Base-by-base conservation (phyloP, 1,140 invertebrate genomes). In the Cylas formicarius region DNA sequence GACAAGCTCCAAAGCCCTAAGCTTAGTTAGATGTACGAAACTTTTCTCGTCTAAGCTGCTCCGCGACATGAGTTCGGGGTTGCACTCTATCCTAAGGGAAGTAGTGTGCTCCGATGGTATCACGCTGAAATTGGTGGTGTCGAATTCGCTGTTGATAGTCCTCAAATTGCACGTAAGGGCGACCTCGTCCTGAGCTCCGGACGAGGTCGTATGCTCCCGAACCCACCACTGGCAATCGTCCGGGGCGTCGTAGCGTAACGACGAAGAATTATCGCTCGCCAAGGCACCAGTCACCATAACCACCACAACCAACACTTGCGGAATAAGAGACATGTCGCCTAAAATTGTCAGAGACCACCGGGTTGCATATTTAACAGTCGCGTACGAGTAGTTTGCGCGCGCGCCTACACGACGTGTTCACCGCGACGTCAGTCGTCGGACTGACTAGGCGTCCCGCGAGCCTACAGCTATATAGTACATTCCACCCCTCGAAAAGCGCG, bases 111-210 rank as follows among this genome's bases (percentile, higher is more conserved):
- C 87, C 21, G 78, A 78, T 18, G 84, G 84, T 27, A 90, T 83
- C 35, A 86, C 82, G 62, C 83, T 87, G 61, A 91, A 87, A 65
- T 92, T 91, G 7, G 84, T 85, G n/a, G 79, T 81, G 57, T 87
- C 82, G 57, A 84, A 82, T 60, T 86, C 82, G 65, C 82, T 86
- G 66, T 85, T 86, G 58, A 84, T 82, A 22, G 81, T 84, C 26
- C 81, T 66, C 52, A 88, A 73, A 67, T 81, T 80, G 68, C 88
- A 92, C 27, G 77, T 81, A 22, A 91, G 71, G 8, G 81, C 74
- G 32, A 87, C 82, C 59, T 86, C 84, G 51, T 82, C 79, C 35
- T 60, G 61, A n/a, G n/a, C n/a, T n/a, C 63, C 62, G 24, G 57
- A 57, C 16, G 69, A 63, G 24, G 68, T 67, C 8, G 68, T 66